Conservation (phyloP, 2,797 vertebrate genomes). For the Cuniculus paca region DNA sequence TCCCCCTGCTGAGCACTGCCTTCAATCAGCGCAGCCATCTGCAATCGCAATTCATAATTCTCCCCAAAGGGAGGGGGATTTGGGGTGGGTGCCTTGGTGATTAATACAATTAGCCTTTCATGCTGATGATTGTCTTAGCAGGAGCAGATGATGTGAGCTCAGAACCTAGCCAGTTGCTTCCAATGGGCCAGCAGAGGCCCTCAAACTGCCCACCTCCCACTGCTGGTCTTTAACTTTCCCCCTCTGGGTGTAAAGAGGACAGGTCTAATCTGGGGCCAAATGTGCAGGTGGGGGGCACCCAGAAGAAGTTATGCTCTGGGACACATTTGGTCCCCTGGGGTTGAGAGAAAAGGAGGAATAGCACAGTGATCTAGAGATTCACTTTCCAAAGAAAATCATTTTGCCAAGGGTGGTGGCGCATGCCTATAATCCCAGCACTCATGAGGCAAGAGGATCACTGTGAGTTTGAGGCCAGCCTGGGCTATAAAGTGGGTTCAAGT, state of each 20-base stretch:
- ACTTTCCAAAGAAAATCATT: conserved; percentile 51
- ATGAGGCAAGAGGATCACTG: background rate
- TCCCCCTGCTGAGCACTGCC: conserved; percentile 82
- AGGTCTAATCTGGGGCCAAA: background rate
- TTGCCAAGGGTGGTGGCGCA: background rate
- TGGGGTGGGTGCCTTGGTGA: conserved; percentile 79
- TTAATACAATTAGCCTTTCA: conserved; percentile 86
- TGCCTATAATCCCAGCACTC: background rate
- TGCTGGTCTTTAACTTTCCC: conserved; percentile 17
- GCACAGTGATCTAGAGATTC: background rate
- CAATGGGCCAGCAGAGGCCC: conserved; percentile 67
- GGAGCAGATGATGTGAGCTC: conserved; percentile 79
- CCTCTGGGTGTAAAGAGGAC: conserved; percentile 32
- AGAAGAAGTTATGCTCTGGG: background rate
- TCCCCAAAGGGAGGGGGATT: conserved; percentile 70
- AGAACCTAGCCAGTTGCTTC: background rate
- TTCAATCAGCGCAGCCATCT: conserved; percentile 85
- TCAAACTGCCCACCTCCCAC: conserved; percentile 30
- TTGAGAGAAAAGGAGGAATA: background rate
- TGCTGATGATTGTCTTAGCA: conserved; percentile 84
- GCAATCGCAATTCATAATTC: conserved; percentile 85
- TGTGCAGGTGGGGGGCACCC: background rate
- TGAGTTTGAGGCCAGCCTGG: background rate
- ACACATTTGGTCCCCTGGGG: background rate
- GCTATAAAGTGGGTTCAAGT: background rate